phyloP scores from a whole-genome alignment of 2,888 invertebrate genomes.

The Drosophila borborema region DNA sequence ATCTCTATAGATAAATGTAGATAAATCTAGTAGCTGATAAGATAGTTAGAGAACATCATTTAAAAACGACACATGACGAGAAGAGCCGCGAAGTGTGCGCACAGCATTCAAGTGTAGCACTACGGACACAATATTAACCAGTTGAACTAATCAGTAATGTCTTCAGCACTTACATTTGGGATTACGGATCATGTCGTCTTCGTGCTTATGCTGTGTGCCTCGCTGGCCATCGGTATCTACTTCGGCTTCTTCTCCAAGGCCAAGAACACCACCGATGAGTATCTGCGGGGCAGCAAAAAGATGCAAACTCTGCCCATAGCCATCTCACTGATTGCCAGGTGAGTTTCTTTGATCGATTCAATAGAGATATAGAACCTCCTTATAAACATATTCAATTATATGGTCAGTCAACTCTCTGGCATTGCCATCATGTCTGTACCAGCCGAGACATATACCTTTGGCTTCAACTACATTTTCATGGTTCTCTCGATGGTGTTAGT shows the following conservation, averaged over 20 bases:
- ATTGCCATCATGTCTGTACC: constrained; percentile 87
- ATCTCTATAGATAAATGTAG: background rate
- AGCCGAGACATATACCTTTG: constrained; percentile 86
- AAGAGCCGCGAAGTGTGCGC: constrained; percentile 24
- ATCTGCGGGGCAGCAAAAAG: constrained; percentile 87
- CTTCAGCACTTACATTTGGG: constrained; percentile 71
- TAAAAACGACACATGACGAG: constrained; percentile 29
- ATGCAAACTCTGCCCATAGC: constrained; percentile 88
- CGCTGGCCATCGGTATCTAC: constrained; percentile 87
- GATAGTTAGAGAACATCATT: constrained; percentile 34
- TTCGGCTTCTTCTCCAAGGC: constrained; percentile 86
- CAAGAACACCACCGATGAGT: constrained; percentile 86
- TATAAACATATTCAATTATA: background rate
- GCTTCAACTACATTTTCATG: constrained; percentile 85
- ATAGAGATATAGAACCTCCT: too few relatives aligned
- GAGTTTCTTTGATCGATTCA: constrained; percentile 10
- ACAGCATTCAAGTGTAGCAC: constrained; percentile 21
- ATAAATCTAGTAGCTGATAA: constrained; percentile 24
- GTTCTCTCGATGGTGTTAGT: constrained; percentile 84
- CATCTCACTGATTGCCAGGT: constrained; percentile 88
- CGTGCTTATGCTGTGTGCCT: constrained; percentile 86
- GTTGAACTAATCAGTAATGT: constrained; percentile 35
- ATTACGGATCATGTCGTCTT: constrained; percentile 87
- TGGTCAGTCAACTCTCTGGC: constrained; percentile 86
- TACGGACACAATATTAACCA: background rate